These are phyloP conservation scores for Huso huso DNA, from an alignment of 2,797 vertebrate species.

Conservation along the genomic window DNA sequence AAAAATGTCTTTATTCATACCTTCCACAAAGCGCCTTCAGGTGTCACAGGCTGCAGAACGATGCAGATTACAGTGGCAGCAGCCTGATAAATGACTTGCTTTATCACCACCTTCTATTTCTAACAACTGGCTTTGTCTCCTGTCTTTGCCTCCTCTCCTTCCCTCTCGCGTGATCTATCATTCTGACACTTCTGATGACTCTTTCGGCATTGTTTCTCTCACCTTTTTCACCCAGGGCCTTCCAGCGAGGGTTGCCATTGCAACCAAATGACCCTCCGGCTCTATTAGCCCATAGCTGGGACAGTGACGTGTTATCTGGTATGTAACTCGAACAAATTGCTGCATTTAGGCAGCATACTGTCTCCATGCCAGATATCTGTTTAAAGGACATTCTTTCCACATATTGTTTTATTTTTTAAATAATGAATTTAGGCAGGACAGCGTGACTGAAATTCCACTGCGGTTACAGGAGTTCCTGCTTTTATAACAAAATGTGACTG, in stretches of 20 bases:
- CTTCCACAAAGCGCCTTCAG: slow-evolving; percentile 5
- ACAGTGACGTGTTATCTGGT: too few species aligned
- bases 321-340: too few species aligned
- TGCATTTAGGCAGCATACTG: too few species aligned
- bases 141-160: slow-evolving; percentile 17
- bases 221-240: slow-evolving; percentile 23
- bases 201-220: slow-evolving; percentile 18
- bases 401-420: too few species aligned
- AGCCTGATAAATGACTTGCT: slow-evolving; percentile 35
- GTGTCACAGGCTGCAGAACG: not conserved
- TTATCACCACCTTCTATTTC: slow-evolving; percentile 25
- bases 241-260: not conserved
- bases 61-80: slow-evolving; percentile 15
- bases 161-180: slow-evolving; percentile 37
- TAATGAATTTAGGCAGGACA: too few species aligned
- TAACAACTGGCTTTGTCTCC: slow-evolving; percentile 25
- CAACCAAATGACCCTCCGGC: not conserved
- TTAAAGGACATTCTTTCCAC: too few species aligned
- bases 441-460: too few species aligned
- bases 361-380: too few species aligned
- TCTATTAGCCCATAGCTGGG: not conserved
- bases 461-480: too few species aligned
- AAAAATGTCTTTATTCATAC: slow-evolving; percentile 3
- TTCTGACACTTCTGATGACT: slow-evolving; percentile 25
- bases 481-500: too few species aligned